Evolutionary conservation across 2,113 vertebrate species (phyloP).

Genomic region (Siniperca knerii): DNA sequence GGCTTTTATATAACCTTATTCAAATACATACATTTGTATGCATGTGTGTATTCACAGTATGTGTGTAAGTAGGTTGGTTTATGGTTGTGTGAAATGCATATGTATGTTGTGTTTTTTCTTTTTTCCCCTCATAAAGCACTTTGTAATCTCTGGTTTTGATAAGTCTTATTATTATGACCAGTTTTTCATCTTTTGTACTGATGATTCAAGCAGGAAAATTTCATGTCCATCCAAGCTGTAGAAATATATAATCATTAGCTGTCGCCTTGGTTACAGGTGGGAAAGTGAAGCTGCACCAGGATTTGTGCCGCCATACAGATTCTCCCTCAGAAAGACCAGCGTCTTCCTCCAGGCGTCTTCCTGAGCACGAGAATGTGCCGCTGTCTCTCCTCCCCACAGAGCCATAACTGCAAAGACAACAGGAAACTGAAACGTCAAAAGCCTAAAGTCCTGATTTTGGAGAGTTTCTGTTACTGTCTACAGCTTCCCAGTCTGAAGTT

Average conservation of each 20-base stretch:
- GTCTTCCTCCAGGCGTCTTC: conserved; percentile 83
- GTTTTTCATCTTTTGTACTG: background rate
- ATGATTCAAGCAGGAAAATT: background rate
- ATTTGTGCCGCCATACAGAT: conserved; percentile 60
- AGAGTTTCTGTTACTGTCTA: background rate
- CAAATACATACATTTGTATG: too few relatives aligned
- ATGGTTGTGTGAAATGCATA: too few relatives aligned
- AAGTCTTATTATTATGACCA: background rate
- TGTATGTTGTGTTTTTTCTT: too few relatives aligned
- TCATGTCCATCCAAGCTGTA: background rate
- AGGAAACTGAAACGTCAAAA: background rate
- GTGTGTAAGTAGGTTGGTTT: too few relatives aligned
- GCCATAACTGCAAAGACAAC: conserved; percentile 58
- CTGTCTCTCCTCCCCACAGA: conserved; percentile 80
- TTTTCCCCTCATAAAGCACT: too few relatives aligned
- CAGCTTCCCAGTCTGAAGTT: background rate
- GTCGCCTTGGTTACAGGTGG: conserved; percentile 2
- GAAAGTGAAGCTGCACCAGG: background rate
- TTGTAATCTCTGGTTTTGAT: too few relatives aligned
- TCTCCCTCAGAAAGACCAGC: conserved; percentile 75
- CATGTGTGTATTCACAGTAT: too few relatives aligned
- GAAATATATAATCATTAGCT: background rate
- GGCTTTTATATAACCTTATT: too few relatives aligned
- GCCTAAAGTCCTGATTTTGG: background rate
- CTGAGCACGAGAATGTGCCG: conserved; percentile 73